These are phyloP conservation scores for Micromussa lordhowensis DNA, from an alignment of 92 coral and sea anemone species.

Conservation along the genomic window DNA sequence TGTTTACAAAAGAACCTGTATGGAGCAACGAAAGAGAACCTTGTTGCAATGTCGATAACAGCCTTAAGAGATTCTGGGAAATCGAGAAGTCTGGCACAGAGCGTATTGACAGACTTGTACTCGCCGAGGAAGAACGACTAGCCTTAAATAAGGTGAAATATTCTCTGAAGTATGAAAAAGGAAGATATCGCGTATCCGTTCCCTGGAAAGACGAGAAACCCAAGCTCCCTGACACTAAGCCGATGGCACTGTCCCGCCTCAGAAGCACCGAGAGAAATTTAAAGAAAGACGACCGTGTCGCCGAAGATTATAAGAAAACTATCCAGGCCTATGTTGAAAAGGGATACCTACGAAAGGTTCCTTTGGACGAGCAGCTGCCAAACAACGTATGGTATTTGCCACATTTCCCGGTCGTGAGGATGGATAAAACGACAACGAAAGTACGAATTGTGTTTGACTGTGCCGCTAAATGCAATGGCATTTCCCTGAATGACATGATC, in stretches of 20 bases:
- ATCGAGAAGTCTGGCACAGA: no score
- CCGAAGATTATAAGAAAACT: no score
- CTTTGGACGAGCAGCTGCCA: constrained; percentile 11
- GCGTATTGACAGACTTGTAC: no score
- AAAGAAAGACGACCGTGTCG: no score
- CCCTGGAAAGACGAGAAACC: constrained; percentile 25
- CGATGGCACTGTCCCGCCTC: constrained; percentile 25
- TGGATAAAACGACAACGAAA: constrained; percentile 71
- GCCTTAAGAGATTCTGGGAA: no score
- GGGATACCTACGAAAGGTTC: no score
- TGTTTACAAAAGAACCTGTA: neutral
- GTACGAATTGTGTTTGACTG: constrained; percentile 57
- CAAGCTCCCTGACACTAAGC: constrained; percentile 39
- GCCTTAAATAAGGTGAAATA: no score
- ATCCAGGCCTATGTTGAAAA: no score
- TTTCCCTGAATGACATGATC: constrained; percentile 44
- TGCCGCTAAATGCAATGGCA: constrained; percentile 29
- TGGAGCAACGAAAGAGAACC: neutral
- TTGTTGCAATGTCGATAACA: constrained; percentile 10
- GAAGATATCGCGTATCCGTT: neutral
- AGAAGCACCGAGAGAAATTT: no score
- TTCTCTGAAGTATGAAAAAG: no score
- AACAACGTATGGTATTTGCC: constrained; percentile 61
- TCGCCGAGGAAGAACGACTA: no score
- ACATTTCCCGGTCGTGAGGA: constrained; percentile 63